These are phyloP conservation scores for Drosophila mauritiana DNA, from an alignment of 1,140 invertebrate species.

Conservation along the genomic window DNA sequence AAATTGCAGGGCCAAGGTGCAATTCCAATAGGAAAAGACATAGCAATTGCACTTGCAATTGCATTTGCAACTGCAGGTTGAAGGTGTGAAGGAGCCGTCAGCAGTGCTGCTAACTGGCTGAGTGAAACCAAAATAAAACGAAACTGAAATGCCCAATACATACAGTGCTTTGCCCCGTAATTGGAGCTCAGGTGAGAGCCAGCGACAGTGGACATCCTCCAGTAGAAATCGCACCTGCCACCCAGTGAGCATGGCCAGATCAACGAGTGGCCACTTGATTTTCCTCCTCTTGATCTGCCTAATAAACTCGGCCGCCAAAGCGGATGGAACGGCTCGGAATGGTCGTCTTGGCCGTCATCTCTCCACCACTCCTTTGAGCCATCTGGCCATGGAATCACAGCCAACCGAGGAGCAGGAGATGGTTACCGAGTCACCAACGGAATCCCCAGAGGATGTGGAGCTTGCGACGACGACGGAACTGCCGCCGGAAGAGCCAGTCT, in stretches of 20 bases:
- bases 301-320: conserved; percentile 37
- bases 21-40: conserved; percentile 18
- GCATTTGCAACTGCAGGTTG: conserved; percentile 36
- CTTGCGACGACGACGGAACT: conserved; percentile 2
- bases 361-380: conserved; percentile 52
- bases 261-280: conserved; percentile 35
- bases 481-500: conserved; percentile 21
- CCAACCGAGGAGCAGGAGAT: conserved; percentile 2
- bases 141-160: conserved; percentile 55
- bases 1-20: conserved; percentile 39
- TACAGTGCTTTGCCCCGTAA: conserved; percentile 50
- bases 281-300: conserved; percentile 58
- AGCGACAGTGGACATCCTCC: conserved; percentile 62
- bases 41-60: conserved; percentile 26
- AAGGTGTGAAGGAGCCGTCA: conserved; percentile 56
- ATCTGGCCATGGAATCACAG: conserved; percentile 23
- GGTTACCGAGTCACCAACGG: conserved; percentile 17
- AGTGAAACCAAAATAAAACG: conserved; percentile 38
- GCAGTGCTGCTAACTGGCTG: conserved; percentile 44
- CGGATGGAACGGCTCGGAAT: conserved; percentile 57
- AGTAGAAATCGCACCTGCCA: conserved; percentile 67
- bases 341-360: conserved; percentile 31
- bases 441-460: neutral
- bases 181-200: conserved; percentile 70
- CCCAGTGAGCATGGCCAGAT: conserved; percentile 46